Evolutionary conservation across 2,797 vertebrate genomes (phyloP), one percentile per base, ranked within the genome.

Genomic region (Nasua narica): DNA sequence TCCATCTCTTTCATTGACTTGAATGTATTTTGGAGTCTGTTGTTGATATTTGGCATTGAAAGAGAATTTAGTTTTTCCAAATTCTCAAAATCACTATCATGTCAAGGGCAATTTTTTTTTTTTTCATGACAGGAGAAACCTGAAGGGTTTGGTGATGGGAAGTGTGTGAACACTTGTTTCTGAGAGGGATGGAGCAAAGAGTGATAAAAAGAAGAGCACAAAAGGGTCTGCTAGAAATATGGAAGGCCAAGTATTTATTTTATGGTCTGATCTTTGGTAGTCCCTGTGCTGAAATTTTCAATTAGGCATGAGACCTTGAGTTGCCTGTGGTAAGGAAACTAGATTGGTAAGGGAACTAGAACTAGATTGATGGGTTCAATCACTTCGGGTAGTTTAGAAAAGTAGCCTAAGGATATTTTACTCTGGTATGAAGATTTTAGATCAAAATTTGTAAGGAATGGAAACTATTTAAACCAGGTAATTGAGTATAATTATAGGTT

Each of bases 41-140:
- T 82, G 40, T 72, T 94, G 65, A 65, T 92, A 87, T 78, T 81
- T 62, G 52, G 0, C n/a, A 2, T 77, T 65, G 23, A 93, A 15
- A 35, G 16, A 50, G 50, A 1, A 35, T 90, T 91, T 85, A 3
- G 1, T 50, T 89, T 81, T 79, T 87, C 2, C 27, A 69, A 90
- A 79, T 96, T 95, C 72, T 86, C 21, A 58, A 74, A 43, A 69
- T 48, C 29, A 86, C 12, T 25, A 3, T 78, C 85, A 67, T 88
- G 35, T 83, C 6, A 40, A 62, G 32, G 54, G 40, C 3, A 79
- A 67, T 85, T 77, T 89, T 67, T 54, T 89, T 67, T 54, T 74
- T 52, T 43, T 62, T 67, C 52, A 48, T 35, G 56, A 40, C 40
- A 58, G n/a, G 21, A 67, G 14, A 54, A 67, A 11, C 13, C 21